Evolutionary conservation across 53 echinoderm and acorn worm genomes (phyloP).

Genomic region (Echinarachnius parma): DNA sequence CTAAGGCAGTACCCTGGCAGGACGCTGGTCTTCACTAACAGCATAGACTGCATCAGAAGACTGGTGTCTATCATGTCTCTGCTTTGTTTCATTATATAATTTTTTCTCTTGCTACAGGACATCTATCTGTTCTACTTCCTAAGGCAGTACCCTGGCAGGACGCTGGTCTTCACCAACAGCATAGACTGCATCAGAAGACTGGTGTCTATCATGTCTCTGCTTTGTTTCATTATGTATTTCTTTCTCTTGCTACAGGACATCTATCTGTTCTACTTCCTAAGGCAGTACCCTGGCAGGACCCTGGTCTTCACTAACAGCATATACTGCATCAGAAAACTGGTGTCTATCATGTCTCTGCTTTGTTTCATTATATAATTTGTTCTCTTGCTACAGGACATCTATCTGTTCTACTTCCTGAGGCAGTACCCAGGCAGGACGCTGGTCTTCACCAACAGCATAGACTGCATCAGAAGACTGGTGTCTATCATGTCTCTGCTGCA

Average conservation of each 20-base stretch:
- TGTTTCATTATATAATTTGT: not conserved
- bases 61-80: conserved; percentile 67
- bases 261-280: conserved; percentile 91
- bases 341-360: conserved; percentile 67
- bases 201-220: not conserved
- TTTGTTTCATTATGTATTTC: not conserved
- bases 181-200: conserved; percentile 87
- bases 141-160: conserved; percentile 91
- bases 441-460: conserved; percentile 94
- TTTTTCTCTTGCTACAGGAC: no score
- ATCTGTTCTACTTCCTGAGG: conserved; percentile 86
- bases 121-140: conserved; percentile 92
- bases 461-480: conserved; percentile 73
- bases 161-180: conserved; percentile 90
- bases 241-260: conserved; percentile 62
- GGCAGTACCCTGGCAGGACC: conserved; percentile 93
- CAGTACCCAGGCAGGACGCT: conserved; percentile 95
- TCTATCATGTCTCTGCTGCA: conserved; percentile 79
- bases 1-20: conserved; percentile 78
- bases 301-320: conserved; percentile 94
- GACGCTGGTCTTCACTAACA: conserved; percentile 77
- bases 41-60: conserved; percentile 79
- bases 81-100: no score
- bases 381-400: conserved; percentile 62
- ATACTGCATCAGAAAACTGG: conserved; percentile 75